Evolutionary conservation across 2,113 vertebrate genomes (phyloP).

Genomic region (Corynorhinus townsendii): DNA sequence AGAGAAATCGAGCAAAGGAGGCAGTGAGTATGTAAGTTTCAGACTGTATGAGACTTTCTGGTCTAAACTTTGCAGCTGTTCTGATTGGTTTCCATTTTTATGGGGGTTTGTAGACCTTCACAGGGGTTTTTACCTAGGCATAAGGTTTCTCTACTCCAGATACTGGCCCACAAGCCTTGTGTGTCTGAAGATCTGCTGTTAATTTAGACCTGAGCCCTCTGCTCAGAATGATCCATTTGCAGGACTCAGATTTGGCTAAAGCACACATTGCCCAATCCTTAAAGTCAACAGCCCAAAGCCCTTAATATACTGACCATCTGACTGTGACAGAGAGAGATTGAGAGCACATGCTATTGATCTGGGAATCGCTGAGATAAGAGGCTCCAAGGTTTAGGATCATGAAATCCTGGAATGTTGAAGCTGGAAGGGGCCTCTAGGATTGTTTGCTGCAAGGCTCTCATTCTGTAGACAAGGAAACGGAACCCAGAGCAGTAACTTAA

Average conservation of each 20-base stretch:
- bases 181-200: conserved; percentile 57
- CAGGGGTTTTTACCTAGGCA: background rate
- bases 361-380: conserved; percentile 46
- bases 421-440: background rate
- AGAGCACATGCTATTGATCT: conserved; percentile 27
- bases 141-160: background rate
- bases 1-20: background rate
- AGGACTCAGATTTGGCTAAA: conserved; percentile 48
- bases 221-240: conserved; percentile 41
- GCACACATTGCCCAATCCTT: conserved; percentile 65
- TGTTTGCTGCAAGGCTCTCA: background rate
- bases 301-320: conserved; percentile 46
- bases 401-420: conserved; percentile 42
- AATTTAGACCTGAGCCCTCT: conserved; percentile 57
- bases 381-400: conserved; percentile 23
- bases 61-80: background rate
- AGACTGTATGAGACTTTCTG: background rate
- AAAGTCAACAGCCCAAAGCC: conserved; percentile 65
- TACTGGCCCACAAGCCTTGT: background rate
- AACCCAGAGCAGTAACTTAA: background rate
- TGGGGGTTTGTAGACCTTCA: background rate
- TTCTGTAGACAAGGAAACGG: background rate
- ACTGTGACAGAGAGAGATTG: background rate
- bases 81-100: background rate
- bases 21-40: background rate